phyloP scores from a whole-genome alignment of 2,888 invertebrate genomes.

The Vesta saturnalis region DNA sequence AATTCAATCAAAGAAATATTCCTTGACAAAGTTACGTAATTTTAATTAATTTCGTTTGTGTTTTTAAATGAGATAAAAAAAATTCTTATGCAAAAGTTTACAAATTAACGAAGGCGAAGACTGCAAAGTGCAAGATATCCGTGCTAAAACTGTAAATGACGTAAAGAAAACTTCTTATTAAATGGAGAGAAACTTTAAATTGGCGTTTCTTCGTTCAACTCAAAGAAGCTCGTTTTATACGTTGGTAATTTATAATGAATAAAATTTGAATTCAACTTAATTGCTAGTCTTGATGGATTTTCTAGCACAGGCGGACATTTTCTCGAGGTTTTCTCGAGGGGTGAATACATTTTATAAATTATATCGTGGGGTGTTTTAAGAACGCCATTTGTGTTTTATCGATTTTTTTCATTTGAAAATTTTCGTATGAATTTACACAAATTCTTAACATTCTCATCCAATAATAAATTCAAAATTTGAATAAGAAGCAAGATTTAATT shows the following conservation, averaged over 20 bases:
- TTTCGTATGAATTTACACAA: neutral
- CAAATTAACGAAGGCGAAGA: conserved; percentile 29
- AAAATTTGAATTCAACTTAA: conserved; percentile 64
- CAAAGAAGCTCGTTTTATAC: conserved; percentile 62
- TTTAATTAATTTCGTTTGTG: neutral
- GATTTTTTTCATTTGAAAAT: conserved; percentile 53
- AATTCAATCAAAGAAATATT: neutral
- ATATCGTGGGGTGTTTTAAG: conserved; percentile 57
- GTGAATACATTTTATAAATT: conserved; percentile 52
- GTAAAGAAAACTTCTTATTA: conserved; percentile 36
- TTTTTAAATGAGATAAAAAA: conserved; percentile 11
- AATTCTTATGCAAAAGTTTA: conserved; percentile 27
- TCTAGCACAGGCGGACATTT: conserved; percentile 57
- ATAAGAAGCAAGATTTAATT: neutral
- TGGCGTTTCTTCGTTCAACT: conserved; percentile 60
- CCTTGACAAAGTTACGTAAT: neutral
- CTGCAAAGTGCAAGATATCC: conserved; percentile 24
- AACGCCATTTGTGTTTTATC: conserved; percentile 60
- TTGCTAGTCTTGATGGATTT: conserved; percentile 63
- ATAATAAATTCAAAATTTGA: neutral
- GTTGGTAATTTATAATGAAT: conserved; percentile 64
- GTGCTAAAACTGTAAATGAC: conserved; percentile 24
- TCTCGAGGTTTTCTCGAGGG: conserved; percentile 55
- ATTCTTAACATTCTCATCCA: neutral
- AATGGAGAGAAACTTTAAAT: conserved; percentile 61